A percentile compares a stretch with the other conserved stretches of the same genome.
Conservation (phyloP, 1,140 invertebrate species). For the Drosophila nikananu region DNA sequence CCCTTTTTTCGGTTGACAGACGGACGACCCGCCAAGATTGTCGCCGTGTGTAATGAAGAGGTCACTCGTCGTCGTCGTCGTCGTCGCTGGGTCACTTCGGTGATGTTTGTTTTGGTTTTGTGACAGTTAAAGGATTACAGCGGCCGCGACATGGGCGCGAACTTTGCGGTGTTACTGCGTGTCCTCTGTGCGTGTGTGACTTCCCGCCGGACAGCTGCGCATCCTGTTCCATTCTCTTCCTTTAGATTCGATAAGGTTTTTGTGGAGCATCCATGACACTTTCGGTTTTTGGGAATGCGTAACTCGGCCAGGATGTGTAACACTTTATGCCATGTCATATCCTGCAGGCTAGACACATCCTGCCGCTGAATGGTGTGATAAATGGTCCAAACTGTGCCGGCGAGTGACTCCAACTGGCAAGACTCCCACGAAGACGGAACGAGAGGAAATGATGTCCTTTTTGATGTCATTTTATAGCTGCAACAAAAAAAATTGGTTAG, state of each 20-base stretch:
- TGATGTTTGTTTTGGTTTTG: slow-evolving; percentile 64
- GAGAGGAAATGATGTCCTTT: neutral
- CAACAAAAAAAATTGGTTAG: neutral
- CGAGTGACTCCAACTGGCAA: slow-evolving; percentile 13
- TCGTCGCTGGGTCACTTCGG: slow-evolving; percentile 12
- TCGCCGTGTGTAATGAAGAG: slow-evolving; percentile 71
- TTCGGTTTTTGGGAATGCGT: neutral
- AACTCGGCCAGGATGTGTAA: slow-evolving; percentile 8
- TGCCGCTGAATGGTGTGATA: slow-evolving; percentile 50
- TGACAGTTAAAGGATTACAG: slow-evolving; percentile 71
- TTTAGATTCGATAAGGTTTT: slow-evolving; percentile 44
- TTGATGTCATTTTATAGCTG: neutral
- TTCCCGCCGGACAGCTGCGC: slow-evolving; percentile 38
- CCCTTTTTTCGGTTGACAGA: neutral
- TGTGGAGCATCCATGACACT: slow-evolving; percentile 18
- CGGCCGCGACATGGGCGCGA: slow-evolving; percentile 74
- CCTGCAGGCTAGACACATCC: slow-evolving; percentile 50
- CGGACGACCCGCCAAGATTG: slow-evolving; percentile 39
- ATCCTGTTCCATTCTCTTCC: slow-evolving; percentile 3
- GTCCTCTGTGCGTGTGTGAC: slow-evolving; percentile 8
- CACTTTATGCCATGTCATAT: slow-evolving; percentile 65
- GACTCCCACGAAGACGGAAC: neutral
- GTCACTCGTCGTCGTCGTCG: slow-evolving; percentile 62
- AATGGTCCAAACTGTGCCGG: slow-evolving; percentile 40
- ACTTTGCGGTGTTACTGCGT: slow-evolving; percentile 56